Percentiles rank a stretch among this genome's conserved stretches.
These are phyloP conservation scores for Andrena hattorfiana DNA, from an alignment of 2,888 invertebrate species.

Conservation along the genomic window DNA sequence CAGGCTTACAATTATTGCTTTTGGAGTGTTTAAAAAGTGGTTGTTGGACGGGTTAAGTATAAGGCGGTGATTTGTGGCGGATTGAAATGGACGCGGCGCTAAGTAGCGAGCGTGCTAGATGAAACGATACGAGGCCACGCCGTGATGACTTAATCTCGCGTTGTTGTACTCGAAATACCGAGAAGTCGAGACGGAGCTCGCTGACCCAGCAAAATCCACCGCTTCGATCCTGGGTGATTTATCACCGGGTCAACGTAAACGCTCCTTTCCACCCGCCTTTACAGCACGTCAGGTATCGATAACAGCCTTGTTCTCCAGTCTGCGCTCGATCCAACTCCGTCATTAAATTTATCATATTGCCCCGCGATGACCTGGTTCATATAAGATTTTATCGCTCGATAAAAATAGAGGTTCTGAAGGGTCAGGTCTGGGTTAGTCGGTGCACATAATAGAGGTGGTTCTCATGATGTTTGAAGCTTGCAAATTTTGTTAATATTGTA, in stretches of 20 bases:
- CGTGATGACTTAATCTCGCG: slow-evolving; percentile 34
- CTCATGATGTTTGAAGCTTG: too few relatives aligned
- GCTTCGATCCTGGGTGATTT: slow-evolving; percentile 60
- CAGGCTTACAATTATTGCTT: too few relatives aligned
- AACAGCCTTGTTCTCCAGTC: slow-evolving; percentile 29
- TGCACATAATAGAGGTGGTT: too few relatives aligned
- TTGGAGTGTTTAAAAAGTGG: not conserved
- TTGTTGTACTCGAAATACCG: slow-evolving; percentile 41
- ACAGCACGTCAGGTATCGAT: slow-evolving; percentile 18
- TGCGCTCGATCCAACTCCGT: not conserved
- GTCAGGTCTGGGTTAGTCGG: too few relatives aligned
- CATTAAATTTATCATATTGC: not conserved
- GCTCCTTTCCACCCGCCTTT: slow-evolving; percentile 46
- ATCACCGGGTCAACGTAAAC: slow-evolving; percentile 58
- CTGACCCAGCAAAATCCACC: slow-evolving; percentile 55
- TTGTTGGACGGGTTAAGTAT: not conserved
- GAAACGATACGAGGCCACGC: slow-evolving; percentile 23
- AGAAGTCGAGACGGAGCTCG: slow-evolving; percentile 52
- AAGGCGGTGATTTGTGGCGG: not conserved
- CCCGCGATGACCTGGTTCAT: not conserved
- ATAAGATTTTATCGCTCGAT: too few relatives aligned
- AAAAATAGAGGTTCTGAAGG: too few relatives aligned
- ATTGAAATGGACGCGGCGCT: not conserved
- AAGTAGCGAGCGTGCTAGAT: slow-evolving; percentile 16
- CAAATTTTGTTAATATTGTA: too few relatives aligned